phyloP scores from a whole-genome alignment of 92 coral and sea anemone species.

The Phenganax stokvisi region DNA sequence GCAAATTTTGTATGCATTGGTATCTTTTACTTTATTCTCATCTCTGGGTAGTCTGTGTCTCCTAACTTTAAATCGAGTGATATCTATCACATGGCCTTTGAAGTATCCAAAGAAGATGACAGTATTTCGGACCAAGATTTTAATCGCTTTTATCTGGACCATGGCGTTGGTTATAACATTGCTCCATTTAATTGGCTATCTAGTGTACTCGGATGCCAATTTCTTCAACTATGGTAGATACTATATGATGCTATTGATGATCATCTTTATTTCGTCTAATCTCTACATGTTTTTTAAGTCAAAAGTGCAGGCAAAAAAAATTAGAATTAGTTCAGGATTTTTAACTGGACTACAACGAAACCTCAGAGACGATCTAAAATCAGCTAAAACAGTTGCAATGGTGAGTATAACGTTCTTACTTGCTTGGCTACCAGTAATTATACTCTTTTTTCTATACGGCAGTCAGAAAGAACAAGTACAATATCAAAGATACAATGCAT shows the following conservation, averaged over 20 bases:
- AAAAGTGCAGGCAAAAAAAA: conserved; percentile 3
- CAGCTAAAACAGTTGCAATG: conserved; percentile 17
- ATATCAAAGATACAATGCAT: conserved; percentile 14
- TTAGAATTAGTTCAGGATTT: neutral
- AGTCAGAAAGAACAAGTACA: neutral
- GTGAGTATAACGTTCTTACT: conserved; percentile 11
- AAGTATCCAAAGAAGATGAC: conserved; percentile 24
- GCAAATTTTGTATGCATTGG: neutral
- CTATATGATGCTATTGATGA: conserved; percentile 7
- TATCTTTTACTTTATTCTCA: neutral
- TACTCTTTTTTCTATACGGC: conserved; percentile 14
- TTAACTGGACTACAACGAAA: conserved; percentile 10
- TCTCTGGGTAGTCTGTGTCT: conserved; percentile 20
- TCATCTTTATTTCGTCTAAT: conserved; percentile 5
- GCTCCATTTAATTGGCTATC: conserved; percentile 6
- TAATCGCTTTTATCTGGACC: conserved; percentile 5
- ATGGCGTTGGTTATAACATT: conserved; percentile 12
- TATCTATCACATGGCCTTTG: conserved; percentile 15
- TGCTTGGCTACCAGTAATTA: conserved; percentile 10
- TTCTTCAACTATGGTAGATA: conserved; percentile 34
- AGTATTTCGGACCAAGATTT: conserved; percentile 21
- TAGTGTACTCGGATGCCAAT: conserved; percentile 6
- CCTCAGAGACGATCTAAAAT: conserved; percentile 22
- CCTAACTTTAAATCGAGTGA: conserved; percentile 30
- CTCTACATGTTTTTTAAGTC: conserved; percentile 30